These are phyloP conservation scores for Coilia nasus DNA, from an alignment of 2,797 vertebrate species.

Conservation along the genomic window DNA sequence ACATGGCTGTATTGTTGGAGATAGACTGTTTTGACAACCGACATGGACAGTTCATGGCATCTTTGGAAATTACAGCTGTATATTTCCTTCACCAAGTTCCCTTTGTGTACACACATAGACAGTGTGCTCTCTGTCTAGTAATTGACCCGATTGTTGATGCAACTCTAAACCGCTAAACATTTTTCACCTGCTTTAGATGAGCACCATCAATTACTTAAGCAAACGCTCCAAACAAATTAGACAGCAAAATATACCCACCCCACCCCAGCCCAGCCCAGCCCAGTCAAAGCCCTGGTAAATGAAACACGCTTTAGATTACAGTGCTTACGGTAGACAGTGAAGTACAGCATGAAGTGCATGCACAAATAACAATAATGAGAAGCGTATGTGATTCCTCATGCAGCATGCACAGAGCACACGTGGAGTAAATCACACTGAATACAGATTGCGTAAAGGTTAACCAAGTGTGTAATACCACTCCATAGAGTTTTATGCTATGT, in stretches of 20 bases:
- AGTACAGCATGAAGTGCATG: background rate
- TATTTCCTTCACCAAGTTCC: background rate
- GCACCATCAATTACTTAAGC: constrained; percentile 7
- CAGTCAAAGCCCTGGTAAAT: background rate
- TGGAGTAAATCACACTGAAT: background rate
- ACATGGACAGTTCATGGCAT: background rate
- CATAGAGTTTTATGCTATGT: constrained; percentile 24
- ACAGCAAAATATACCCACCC: background rate
- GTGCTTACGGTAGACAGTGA: background rate
- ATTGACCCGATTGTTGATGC: constrained; percentile 15
- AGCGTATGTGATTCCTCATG: background rate
- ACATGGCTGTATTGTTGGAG: background rate
- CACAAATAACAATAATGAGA: constrained; percentile 1
- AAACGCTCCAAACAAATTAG: constrained; percentile 2
- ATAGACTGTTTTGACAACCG: background rate
- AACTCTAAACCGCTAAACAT: background rate
- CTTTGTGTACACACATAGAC: background rate
- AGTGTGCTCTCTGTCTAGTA: background rate
- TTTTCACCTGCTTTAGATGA: background rate
- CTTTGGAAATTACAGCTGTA: background rate
- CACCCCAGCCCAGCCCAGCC: background rate
- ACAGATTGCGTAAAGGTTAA: background rate
- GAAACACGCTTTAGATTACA: background rate
- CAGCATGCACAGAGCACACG: too few species aligned
- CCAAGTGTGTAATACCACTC: background rate